Conservation (phyloP, 1,140 invertebrate genomes). For the Platyscapa corneri region DNA sequence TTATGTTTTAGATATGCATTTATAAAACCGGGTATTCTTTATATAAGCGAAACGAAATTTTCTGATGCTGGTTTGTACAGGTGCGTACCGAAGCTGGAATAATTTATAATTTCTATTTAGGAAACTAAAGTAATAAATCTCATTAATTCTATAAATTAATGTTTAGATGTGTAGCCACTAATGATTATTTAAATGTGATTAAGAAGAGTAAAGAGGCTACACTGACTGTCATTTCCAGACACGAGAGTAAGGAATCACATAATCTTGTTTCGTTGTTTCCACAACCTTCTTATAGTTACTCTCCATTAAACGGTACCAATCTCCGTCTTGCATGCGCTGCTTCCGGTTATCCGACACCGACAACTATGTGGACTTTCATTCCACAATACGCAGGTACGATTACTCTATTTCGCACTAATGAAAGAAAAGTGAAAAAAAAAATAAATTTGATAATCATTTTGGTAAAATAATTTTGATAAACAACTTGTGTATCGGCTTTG, state of each 20-base stretch:
- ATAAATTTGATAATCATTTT: too few species aligned
- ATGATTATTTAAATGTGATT: constrained; percentile 72
- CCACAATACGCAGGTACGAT: constrained; percentile 65
- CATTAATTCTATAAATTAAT: background rate
- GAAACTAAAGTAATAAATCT: background rate
- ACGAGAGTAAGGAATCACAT: constrained; percentile 26
- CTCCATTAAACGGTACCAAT: constrained; percentile 66
- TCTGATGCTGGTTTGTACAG: constrained; percentile 78
- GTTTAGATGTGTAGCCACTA: constrained; percentile 68
- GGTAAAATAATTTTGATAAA: too few species aligned
- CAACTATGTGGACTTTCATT: constrained; percentile 76
- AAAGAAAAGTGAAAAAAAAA: too few species aligned
- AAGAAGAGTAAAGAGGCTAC: constrained; percentile 73
- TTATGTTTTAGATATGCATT: constrained; percentile 69
- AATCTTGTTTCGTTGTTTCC: constrained; percentile 53
- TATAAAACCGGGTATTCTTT: constrained; percentile 77
- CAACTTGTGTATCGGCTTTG: too few species aligned
- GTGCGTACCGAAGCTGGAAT: constrained; percentile 63
- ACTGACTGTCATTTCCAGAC: constrained; percentile 69
- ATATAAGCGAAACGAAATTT: constrained; percentile 75
- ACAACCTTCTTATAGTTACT: constrained; percentile 66
- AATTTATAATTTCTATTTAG: background rate
- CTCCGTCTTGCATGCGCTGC: constrained; percentile 76
- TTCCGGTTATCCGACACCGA: constrained; percentile 75
- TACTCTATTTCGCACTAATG: too few species aligned